These are phyloP conservation scores for Chrysopa pallens DNA, from an alignment of 1,140 invertebrate genomes.

Conservation along the genomic window DNA sequence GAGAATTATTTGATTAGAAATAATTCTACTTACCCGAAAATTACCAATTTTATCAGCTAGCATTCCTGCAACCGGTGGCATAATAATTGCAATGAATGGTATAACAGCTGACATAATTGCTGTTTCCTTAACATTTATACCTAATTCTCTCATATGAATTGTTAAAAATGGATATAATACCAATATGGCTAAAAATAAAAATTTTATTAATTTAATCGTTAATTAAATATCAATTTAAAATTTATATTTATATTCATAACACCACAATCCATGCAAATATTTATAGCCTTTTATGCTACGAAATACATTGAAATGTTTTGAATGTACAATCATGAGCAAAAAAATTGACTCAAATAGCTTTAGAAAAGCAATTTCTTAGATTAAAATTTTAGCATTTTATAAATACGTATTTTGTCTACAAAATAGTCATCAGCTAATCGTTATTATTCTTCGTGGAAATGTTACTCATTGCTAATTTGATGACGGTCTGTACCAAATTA, in stretches of 20 bases:
- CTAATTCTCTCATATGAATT: slow-evolving; percentile 69
- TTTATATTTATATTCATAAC: background rate
- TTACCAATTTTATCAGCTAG: slow-evolving; percentile 64
- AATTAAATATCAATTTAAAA: background rate
- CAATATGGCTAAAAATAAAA: slow-evolving; percentile 37
- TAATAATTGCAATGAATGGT: slow-evolving; percentile 56
- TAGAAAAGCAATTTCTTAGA: too few species aligned
- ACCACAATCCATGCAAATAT: background rate
- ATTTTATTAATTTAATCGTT: slow-evolving; percentile 6
- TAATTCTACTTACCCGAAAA: slow-evolving; percentile 56
- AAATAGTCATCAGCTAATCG: too few species aligned
- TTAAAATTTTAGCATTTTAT: too few species aligned
- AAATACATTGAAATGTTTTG: background rate
- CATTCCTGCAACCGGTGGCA: slow-evolving; percentile 59
- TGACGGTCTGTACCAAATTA: too few species aligned
- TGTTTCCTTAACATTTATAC: slow-evolving; percentile 65
- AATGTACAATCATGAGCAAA: background rate
- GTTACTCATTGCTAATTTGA: too few species aligned
- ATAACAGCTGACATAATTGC: slow-evolving; percentile 73
- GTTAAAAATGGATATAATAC: slow-evolving; percentile 71
- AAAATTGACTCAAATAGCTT: background rate
- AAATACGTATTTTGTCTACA: too few species aligned
- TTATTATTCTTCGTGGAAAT: too few species aligned
- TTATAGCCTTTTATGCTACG: background rate
- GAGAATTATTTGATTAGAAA: background rate